A percentile compares a stretch with the other conserved stretches of the same genome.
phyloP scores from a whole-genome alignment of 2,888 invertebrate species.

The Melanargia galathea region DNA sequence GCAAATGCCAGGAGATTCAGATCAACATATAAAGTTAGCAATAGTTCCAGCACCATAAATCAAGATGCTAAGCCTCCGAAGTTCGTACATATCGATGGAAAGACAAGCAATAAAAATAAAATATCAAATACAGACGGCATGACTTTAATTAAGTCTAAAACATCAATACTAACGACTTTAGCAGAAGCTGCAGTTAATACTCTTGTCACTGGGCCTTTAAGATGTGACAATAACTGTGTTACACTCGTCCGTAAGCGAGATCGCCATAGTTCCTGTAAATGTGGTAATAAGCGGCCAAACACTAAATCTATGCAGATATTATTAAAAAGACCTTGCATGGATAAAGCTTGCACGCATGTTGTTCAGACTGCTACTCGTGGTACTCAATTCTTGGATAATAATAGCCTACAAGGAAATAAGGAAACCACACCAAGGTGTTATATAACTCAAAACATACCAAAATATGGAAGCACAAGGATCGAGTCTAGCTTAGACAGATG shows the following conservation, averaged over 20 bases:
- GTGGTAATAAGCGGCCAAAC: conserved; percentile 39
- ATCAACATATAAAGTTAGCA: conserved; percentile 28
- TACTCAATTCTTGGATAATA: conserved; percentile 39
- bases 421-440: conserved; percentile 27
- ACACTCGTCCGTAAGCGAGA: conserved; percentile 56
- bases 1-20: conserved; percentile 34
- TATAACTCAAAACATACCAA: conserved; percentile 21
- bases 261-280: conserved; percentile 48
- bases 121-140: conserved; percentile 42
- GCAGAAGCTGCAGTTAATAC: conserved; percentile 56
- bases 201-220: conserved; percentile 50
- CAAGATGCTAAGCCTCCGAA: conserved; percentile 44
- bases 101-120: conserved; percentile 48
- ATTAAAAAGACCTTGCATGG: conserved; percentile 41
- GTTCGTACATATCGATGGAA: conserved; percentile 51
- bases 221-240: conserved; percentile 55
- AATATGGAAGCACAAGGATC: conserved; percentile 11
- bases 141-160: conserved; percentile 48
- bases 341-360: conserved; percentile 55
- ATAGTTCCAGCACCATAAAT: conserved; percentile 32
- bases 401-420: conserved; percentile 25
- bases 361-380: conserved; percentile 37
- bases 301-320: conserved; percentile 51
- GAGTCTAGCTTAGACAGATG: neutral
- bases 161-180: conserved; percentile 47